These are phyloP conservation scores for Pleuronectes platessa DNA, from an alignment of 2,113 vertebrate genomes.

Conservation along the genomic window DNA sequence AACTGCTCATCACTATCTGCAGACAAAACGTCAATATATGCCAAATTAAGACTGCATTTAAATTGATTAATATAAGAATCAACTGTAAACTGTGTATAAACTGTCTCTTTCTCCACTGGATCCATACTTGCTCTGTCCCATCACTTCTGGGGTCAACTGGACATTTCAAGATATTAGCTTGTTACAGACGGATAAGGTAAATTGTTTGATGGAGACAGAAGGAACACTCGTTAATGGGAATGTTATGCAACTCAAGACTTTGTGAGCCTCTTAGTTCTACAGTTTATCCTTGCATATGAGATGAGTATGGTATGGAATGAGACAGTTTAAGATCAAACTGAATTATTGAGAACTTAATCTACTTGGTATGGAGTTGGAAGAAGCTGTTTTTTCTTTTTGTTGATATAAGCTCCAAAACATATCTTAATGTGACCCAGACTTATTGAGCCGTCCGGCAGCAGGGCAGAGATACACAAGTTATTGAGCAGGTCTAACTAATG, in stretches of 20 bases:
- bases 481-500: background rate
- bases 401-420: background rate
- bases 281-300: background rate
- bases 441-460: background rate
- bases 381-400: no score
- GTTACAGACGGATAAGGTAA: background rate
- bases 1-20: background rate
- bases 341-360: no score
- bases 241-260: no score
- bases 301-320: background rate
- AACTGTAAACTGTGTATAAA: background rate
- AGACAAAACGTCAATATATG: constrained; percentile 7
- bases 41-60: constrained; percentile 4
- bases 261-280: no score
- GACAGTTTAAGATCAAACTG: background rate
- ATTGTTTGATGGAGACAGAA: background rate
- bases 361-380: no score
- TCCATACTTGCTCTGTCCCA: background rate
- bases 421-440: background rate
- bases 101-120: background rate
- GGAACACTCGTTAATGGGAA: no score
- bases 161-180: background rate
- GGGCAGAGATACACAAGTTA: background rate
- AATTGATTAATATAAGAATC: background rate
- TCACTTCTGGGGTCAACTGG: background rate